These are phyloP conservation scores for Pachliopta kotzebuea DNA, from an alignment of 2,888 invertebrate genomes.

Conservation along the genomic window DNA sequence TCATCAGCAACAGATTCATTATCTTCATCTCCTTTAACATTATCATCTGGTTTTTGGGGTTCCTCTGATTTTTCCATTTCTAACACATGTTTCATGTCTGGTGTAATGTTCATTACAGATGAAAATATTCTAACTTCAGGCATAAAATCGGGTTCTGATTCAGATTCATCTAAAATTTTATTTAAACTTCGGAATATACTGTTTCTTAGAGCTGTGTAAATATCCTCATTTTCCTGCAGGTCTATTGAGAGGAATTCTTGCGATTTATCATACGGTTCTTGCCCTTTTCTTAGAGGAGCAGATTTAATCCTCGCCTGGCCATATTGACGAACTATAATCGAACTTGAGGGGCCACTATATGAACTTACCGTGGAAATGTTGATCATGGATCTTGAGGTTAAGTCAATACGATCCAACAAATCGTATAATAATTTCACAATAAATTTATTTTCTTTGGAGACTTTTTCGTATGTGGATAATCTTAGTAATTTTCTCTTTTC, in stretches of 20 bases:
- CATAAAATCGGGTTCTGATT: conserved; percentile 10
- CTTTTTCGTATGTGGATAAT: conserved; percentile 33
- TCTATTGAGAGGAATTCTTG: conserved; percentile 28
- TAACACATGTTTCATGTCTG: conserved; percentile 35
- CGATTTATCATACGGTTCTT: neutral
- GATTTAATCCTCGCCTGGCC: conserved; percentile 42
- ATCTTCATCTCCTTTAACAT: conserved; percentile 4
- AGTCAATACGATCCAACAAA: conserved; percentile 42
- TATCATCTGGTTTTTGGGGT: conserved; percentile 5
- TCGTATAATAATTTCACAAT: conserved; percentile 50
- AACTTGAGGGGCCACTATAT: conserved; percentile 24
- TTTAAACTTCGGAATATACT: conserved; percentile 34
- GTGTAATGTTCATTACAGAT: conserved; percentile 37
- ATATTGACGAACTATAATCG: conserved; percentile 38
- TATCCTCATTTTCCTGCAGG: conserved; percentile 33
- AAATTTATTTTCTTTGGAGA: conserved; percentile 44
- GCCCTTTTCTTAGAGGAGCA: conserved; percentile 6
- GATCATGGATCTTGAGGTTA: conserved; percentile 20
- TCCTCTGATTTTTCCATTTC: conserved; percentile 23
- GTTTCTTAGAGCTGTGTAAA: conserved; percentile 35
- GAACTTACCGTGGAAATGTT: conserved; percentile 20
- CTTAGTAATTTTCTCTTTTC: conserved; percentile 44
- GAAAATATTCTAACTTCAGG: conserved; percentile 28
- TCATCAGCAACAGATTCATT: conserved; percentile 11
- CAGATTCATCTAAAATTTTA: conserved; percentile 31